A percentile compares a stretch with the other conserved stretches of the same genome.
phyloP scores from a whole-genome alignment of 2,888 invertebrate species.

The Pyralis farinalis region DNA sequence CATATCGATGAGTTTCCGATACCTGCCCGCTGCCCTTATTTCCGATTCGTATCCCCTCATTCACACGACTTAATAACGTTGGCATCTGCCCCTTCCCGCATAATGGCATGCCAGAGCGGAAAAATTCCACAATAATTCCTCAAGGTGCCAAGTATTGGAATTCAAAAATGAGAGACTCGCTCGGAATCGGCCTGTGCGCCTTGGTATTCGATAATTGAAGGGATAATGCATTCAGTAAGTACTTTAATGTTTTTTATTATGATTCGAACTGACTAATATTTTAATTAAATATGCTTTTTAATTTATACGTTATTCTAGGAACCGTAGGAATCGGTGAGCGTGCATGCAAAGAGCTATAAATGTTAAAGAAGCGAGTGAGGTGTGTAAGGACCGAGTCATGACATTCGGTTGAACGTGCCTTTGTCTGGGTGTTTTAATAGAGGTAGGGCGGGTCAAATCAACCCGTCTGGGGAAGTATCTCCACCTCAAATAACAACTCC shows the following conservation, averaged over 20 bases:
- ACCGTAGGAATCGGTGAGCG: no score
- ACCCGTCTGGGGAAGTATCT: no score
- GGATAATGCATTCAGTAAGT: neutral
- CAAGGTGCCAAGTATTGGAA: conserved; percentile 53
- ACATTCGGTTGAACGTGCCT: no score
- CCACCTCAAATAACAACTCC: no score
- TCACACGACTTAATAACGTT: conserved; percentile 50
- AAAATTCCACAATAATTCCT: conserved; percentile 60
- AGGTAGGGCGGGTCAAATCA: no score
- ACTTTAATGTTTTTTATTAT: conserved; percentile 5
- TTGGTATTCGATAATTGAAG: conserved; percentile 26
- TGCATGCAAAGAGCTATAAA: no score
- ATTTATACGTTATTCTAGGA: no score
- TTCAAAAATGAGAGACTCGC: conserved; percentile 50
- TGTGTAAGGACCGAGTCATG: no score
- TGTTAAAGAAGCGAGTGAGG: no score
- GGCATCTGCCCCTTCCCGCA: conserved; percentile 39
- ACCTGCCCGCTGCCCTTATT: conserved; percentile 16
- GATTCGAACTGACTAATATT: no score
- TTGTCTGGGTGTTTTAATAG: no score
- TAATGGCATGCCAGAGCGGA: conserved; percentile 68
- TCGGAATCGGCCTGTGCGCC: conserved; percentile 21
- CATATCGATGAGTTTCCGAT: conserved; percentile 10
- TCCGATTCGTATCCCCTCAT: conserved; percentile 29
- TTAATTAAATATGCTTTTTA: no score